Evolutionary conservation across 2,113 vertebrate species (phyloP).

Genomic region (Ophthalmolycus amberensis): DNA sequence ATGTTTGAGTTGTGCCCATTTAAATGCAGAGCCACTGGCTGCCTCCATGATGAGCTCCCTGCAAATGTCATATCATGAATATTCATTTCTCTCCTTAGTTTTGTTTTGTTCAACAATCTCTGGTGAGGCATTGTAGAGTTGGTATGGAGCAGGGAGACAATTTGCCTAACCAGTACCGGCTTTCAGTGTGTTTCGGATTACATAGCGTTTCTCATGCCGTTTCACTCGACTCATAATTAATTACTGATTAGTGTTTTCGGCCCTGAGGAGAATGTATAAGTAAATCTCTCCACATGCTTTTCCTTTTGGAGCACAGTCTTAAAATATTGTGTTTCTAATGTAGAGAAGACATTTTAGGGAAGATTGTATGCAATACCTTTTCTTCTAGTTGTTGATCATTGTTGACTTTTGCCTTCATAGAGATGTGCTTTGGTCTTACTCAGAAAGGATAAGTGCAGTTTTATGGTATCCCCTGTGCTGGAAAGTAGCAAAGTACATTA

Average conservation of each 20-base stretch:
- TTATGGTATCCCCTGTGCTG: not conserved
- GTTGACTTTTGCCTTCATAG: not conserved
- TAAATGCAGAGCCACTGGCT: constrained; percentile 70
- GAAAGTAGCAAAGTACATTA: not conserved
- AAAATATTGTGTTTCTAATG: constrained; percentile 3
- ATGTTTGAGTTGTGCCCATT: constrained; percentile 71
- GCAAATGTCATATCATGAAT: constrained; percentile 77
- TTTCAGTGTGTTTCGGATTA: constrained; percentile 50
- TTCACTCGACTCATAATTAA: constrained; percentile 58
- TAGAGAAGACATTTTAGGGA: constrained; percentile 11
- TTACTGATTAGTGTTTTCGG: constrained; percentile 58
- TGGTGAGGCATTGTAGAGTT: constrained; percentile 41
- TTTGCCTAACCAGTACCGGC: constrained; percentile 39
- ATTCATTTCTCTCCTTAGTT: constrained; percentile 71
- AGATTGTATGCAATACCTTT: constrained; percentile 1
- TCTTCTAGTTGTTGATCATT: not conserved
- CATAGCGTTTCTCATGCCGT: constrained; percentile 34
- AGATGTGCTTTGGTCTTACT: not conserved
- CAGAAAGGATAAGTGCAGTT: not conserved
- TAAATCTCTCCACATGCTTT: not conserved
- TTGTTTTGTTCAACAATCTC: constrained; percentile 65
- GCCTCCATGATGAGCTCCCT: constrained; percentile 61
- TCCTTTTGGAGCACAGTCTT: constrained; percentile 18
- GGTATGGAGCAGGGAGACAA: constrained; percentile 21
- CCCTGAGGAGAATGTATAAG: constrained; percentile 38